phyloP scores from a whole-genome alignment of 1,140 invertebrate genomes.

The Bombus breviceps region DNA sequence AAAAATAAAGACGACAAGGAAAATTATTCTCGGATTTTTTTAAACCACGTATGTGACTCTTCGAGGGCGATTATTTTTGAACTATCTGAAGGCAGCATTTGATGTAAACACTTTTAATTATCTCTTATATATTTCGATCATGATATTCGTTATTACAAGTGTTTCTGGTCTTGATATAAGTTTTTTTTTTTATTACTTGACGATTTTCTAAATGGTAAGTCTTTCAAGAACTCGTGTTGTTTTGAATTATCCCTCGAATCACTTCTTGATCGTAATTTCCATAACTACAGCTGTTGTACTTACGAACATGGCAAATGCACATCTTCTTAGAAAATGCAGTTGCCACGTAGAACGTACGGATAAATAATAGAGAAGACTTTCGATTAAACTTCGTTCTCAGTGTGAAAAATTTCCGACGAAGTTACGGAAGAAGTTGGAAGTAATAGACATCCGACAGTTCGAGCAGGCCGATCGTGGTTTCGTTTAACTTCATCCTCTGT shows the following conservation, averaged over 20 bases:
- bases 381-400: conserved; percentile 15
- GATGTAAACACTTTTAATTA: too few species aligned
- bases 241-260: neutral
- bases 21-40: too few species aligned
- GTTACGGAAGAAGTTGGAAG: neutral
- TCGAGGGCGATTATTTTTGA: too few species aligned
- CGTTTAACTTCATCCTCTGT: conserved; percentile 38
- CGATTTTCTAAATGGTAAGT: neutral
- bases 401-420: neutral
- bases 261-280: neutral
- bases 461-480: conserved; percentile 27
- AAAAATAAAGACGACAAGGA: neutral
- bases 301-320: too few species aligned
- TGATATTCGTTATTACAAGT: neutral
- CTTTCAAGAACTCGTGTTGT: neutral
- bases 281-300: neutral
- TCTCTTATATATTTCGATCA: too few species aligned
- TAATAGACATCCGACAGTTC: conserved; percentile 2
- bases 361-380: conserved; percentile 4
- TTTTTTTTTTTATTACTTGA: neutral
- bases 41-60: too few species aligned
- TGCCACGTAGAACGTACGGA: neutral
- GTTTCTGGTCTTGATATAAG: neutral
- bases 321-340: neutral
- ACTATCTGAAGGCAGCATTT: too few species aligned